Conservation (phyloP, 1,140 invertebrate species). For the Hetaerina americana region DNA sequence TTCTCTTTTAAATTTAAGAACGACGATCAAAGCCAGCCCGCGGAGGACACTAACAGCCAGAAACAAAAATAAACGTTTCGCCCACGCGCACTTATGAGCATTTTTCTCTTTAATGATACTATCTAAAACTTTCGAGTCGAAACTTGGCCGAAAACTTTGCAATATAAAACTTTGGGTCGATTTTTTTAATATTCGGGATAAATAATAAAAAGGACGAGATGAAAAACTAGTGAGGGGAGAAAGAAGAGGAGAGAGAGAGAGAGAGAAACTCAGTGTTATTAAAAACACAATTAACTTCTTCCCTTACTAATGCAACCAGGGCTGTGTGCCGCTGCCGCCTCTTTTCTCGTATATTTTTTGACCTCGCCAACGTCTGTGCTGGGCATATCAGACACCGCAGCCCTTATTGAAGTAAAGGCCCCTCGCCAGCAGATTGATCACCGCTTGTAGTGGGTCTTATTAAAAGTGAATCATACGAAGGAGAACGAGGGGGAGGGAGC, state of each 20-base stretch:
- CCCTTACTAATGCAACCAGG: background rate
- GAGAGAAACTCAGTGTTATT: background rate
- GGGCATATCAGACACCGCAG: background rate
- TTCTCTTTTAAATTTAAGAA: too few relatives aligned
- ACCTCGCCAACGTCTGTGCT: background rate
- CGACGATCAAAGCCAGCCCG: too few relatives aligned
- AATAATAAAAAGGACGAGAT: too few relatives aligned
- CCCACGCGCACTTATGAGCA: too few relatives aligned
- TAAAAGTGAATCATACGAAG: background rate
- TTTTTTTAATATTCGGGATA: background rate
- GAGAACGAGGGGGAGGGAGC: background rate
- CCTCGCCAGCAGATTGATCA: background rate
- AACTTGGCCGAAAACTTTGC: background rate
- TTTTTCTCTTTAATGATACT: too few relatives aligned
- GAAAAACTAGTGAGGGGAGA: too few relatives aligned
- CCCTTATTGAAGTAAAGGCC: background rate
- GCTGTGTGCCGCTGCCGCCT: background rate
- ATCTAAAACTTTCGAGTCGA: too few relatives aligned
- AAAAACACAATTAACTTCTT: background rate
- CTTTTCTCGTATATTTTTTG: too few relatives aligned
- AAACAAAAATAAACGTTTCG: too few relatives aligned
- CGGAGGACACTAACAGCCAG: too few relatives aligned
- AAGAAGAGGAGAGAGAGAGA: background rate
- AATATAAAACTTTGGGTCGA: background rate
- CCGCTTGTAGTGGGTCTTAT: background rate